Base-by-base conservation (phyloP, 2,113 vertebrate genomes). In the Heterocephalus glaber region DNA sequence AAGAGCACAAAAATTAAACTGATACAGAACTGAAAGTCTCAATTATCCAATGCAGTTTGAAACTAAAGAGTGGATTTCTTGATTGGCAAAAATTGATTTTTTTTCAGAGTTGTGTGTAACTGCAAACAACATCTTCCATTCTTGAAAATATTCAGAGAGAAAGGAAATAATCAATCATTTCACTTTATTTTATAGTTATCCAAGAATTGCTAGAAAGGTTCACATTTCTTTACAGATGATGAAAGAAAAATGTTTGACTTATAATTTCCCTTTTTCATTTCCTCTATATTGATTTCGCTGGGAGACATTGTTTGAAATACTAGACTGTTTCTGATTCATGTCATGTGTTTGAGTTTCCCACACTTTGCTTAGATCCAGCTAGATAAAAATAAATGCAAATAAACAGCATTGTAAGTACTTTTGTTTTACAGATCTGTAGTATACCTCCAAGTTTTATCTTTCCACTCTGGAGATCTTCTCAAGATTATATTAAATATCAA, bases 1-100 rank as follows among this genome's bases (percentile, higher is more conserved):
- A 92, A 96, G 58, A 97, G 70, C 93, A 96, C 89, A 97, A 97
- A 97, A 96, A 97, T 97, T 96, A 28, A 98, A 96, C 90, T 93
- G 56, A 97, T 89, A 98, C 83, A 98, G 95, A 89, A 82, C 74
- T 96, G 68, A 96, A 98, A 98, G 88, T 96, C 0, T 92, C 95
- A 98, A 97, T 96, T 91, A 56, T 1, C 1, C 89, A 92, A 90
- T 80, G 63, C 92, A 87, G 76, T 74, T 91, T 97, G 81, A 28
- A 56, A 79, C 44, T 61, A 79, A n/a, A n/a, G n/a, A n/a, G n/a
- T n/a, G 58, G 35, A 7, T 38, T 90, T 66, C 22, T 63, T 38
- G 60, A 65, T 49, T 38, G 16, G 9, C 52, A 54, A 60, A 41
- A 80, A 65, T 33, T 30, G 61, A 65, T n/a, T 20, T 38, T 38